phyloP scores from a whole-genome alignment of 2,797 vertebrate genomes.

The Chloroceryle amazona region DNA sequence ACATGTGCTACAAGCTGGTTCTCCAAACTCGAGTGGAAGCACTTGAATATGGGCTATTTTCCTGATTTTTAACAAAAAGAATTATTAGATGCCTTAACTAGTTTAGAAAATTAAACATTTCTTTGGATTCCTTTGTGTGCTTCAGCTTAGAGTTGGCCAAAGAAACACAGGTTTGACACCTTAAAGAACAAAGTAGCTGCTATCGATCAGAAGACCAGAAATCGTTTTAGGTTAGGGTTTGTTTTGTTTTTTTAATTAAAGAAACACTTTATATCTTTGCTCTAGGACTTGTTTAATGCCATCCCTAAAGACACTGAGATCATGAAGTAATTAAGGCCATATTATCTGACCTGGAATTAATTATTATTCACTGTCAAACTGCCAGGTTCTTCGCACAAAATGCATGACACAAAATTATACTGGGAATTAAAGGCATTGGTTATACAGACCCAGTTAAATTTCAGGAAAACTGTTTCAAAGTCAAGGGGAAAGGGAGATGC shows the following conservation, averaged over 20 bases:
- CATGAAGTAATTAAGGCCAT: constrained; percentile 44
- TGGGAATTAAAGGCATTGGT: not conserved
- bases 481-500: not conserved
- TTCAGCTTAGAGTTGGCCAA: not conserved
- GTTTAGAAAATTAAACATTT: not conserved
- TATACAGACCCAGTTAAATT: not conserved
- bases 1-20: not conserved
- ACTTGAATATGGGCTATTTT: not conserved
- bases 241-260: not conserved
- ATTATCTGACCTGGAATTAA: constrained; percentile 50
- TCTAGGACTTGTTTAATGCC: not conserved
- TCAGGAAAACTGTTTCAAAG: not conserved
- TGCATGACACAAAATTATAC: not conserved
- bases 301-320: constrained; percentile 37
- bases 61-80: not conserved
- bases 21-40: not conserved
- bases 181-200: not conserved
- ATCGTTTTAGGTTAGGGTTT: not conserved
- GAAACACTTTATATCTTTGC: constrained; percentile 13
- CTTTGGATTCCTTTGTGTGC: not conserved
- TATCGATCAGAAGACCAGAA: not conserved
- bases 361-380: constrained; percentile 27
- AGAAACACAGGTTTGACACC: not conserved
- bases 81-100: not conserved
- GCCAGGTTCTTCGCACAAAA: not conserved